These are phyloP conservation scores for Brachyptera putata DNA, from an alignment of 2,888 invertebrate species.

Conservation along the genomic window DNA sequence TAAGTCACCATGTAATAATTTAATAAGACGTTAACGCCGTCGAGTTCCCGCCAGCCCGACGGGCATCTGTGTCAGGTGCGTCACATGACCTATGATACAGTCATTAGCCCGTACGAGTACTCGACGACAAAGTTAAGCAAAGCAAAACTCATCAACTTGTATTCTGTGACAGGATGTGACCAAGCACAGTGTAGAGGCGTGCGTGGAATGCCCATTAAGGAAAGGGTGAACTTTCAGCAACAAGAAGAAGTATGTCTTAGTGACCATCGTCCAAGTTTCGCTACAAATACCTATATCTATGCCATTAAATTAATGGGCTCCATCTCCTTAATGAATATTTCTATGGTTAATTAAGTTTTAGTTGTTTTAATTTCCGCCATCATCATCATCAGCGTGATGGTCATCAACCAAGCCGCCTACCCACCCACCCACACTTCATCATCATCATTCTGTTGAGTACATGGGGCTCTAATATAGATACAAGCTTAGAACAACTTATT, in stretches of 20 bases:
- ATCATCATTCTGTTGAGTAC: neutral
- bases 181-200: conserved; percentile 18
- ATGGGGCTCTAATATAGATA: conserved; percentile 17
- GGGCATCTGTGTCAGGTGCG: conserved; percentile 10
- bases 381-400: neutral
- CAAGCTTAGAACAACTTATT: conserved; percentile 25
- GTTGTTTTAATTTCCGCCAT: conserved; percentile 13
- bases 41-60: too few relatives aligned
- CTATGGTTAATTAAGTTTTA: neutral
- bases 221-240: conserved; percentile 6
- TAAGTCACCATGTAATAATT: conserved; percentile 5
- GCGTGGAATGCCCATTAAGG: conserved; percentile 18
- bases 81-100: conserved; percentile 24
- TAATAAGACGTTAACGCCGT: conserved; percentile 2
- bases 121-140: conserved; percentile 15
- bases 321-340: conserved; percentile 2
- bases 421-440: too few relatives aligned
- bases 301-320: conserved; percentile 2
- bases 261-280: conserved; percentile 13
- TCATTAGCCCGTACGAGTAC: conserved; percentile 19
- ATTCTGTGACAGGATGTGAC: conserved; percentile 27
- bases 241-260: conserved; percentile 21
- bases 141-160: conserved; percentile 26
- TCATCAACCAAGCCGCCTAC: too few relatives aligned
- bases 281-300: conserved; percentile 5